Base-by-base conservation (phyloP, 2,888 invertebrate genomes). In the Cheilosia impressa region DNA sequence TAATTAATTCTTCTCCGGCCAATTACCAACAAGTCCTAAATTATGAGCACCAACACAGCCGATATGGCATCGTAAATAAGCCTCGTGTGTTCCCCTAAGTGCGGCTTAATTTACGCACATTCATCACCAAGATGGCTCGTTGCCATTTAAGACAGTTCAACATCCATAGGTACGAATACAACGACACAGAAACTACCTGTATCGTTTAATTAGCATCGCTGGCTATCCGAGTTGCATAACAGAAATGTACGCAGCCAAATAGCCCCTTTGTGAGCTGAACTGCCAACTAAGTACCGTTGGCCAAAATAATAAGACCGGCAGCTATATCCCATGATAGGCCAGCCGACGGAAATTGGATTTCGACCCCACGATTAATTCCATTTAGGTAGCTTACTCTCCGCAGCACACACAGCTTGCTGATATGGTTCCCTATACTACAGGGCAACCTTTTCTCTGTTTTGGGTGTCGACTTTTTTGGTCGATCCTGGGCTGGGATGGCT, bases 201-300 rank as follows among this genome's bases (percentile, higher is more conserved):
- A 60, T 52, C 47, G 58, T 71, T 71, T 71, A 71, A 71, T 71
- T 71, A 71, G 60, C 52, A 52, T 60, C 71, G 41, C 24, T n/a
- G 19, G 17, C 17, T 9, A 31, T 31, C 27, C 31, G 34, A 6
- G 41, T 31, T 13, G 10, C 2, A 24, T 22, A 38, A n/a, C 27
- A 50, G 22, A 47, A 9, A 47, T 13, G 22, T 53, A 41, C 19
- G 34, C 27, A 41, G 71, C 50, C 60, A 38, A 71, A 71, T 50
- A 17, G 50, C 60, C 60, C 60, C 13, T 60, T 41, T 58, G n/a
- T 34, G 69, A 34, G 69, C 7, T 19, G 38, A 22, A 22, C 38
- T 15, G 7, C 10, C n/a, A 19, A 19, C 55, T 31, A 24, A 38
- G 38, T 22, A 31, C 13, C 31, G 19, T 50, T 50, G 63, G 63